phyloP scores from a whole-genome alignment of 2,113 vertebrate species.

The Lanius ludovicianus region DNA sequence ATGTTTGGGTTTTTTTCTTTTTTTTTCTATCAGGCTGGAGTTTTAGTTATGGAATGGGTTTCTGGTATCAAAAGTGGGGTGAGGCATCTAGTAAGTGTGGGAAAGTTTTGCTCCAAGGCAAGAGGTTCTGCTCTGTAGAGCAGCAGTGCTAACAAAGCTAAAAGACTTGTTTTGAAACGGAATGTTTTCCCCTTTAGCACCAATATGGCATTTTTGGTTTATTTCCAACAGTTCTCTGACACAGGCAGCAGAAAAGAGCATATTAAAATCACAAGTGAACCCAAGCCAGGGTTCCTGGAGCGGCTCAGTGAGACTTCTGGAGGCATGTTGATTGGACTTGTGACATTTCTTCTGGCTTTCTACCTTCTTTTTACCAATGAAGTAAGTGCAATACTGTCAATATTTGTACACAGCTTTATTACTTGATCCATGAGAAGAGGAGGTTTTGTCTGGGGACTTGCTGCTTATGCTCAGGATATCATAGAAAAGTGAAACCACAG shows the following conservation, averaged over 20 bases:
- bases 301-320: constrained; percentile 88
- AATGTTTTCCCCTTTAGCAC: background rate
- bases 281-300: constrained; percentile 90
- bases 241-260: constrained; percentile 73
- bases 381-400: constrained; percentile 67
- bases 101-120: background rate
- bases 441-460: background rate
- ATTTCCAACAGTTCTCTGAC: constrained; percentile 61
- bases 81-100: background rate
- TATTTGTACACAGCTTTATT: background rate
- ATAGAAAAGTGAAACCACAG: background rate
- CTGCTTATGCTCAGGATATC: background rate
- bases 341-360: constrained; percentile 85
- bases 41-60: background rate
- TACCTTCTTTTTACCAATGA: constrained; percentile 96
- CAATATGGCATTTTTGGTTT: background rate
- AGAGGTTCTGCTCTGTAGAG: background rate
- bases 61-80: background rate
- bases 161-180: background rate
- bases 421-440: background rate
- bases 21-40: background rate
- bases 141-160: background rate
- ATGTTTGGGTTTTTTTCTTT: background rate
- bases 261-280: constrained; percentile 69
- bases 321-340: constrained; percentile 84